Evolutionary conservation across 2,888 invertebrate species (phyloP).

Genomic region (Acheta domesticus): DNA sequence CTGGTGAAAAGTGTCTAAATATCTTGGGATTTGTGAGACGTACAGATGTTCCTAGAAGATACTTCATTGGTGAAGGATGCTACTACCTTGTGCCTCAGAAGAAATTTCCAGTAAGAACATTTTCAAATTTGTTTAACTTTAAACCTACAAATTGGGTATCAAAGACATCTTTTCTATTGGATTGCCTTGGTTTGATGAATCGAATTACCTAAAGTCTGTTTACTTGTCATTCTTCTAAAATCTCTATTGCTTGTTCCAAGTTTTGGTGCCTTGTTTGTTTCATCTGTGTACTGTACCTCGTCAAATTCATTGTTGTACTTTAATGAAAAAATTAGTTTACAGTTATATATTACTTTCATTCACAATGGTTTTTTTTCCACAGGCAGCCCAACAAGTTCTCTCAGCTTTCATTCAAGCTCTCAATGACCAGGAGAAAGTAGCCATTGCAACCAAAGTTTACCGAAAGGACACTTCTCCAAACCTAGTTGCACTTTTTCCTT

Average conservation of each 20-base stretch:
- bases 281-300: too few species aligned
- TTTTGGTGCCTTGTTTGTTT: too few species aligned
- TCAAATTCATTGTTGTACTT: too few species aligned
- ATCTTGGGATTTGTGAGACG: conserved; percentile 64
- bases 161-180: too few species aligned
- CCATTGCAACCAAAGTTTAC: not conserved
- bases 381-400: not conserved
- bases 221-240: too few species aligned
- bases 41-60: conserved; percentile 54
- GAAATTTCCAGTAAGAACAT: conserved; percentile 45
- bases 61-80: conserved; percentile 56
- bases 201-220: too few species aligned
- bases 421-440: not conserved
- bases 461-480: not conserved
- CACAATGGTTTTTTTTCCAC: not conserved
- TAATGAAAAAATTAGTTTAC: too few species aligned
- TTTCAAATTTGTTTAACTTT: too few species aligned
- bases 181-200: too few species aligned
- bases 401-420: not conserved
- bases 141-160: too few species aligned
- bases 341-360: too few species aligned
- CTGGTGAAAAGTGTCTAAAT: conserved; percentile 60
- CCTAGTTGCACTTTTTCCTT: not conserved
- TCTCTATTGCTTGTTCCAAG: too few species aligned
- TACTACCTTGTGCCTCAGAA: conserved; percentile 46